A percentile compares a stretch with the other conserved stretches of the same genome.
Conservation (phyloP, 2,888 invertebrate genomes). For the Nomada hirtipes region DNA sequence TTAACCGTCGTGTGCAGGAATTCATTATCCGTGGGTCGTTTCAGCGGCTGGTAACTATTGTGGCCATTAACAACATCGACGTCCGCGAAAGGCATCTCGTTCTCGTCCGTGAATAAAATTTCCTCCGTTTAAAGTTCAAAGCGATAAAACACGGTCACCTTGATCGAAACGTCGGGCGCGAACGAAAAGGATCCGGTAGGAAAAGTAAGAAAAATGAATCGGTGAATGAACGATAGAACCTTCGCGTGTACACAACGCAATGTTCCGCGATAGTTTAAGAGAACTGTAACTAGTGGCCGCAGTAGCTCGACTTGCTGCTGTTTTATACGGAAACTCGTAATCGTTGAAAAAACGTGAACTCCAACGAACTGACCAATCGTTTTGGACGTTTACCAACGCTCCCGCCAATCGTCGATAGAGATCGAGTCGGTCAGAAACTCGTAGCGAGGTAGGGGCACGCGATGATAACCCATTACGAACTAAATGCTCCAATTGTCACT, state of each 20-base stretch:
- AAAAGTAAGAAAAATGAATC: background rate
- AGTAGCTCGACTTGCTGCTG: slow-evolving; percentile 32
- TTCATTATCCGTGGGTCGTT: slow-evolving; percentile 77
- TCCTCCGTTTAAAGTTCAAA: background rate
- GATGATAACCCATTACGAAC: slow-evolving; percentile 72
- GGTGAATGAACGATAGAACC: background rate
- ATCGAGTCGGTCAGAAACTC: slow-evolving; percentile 19
- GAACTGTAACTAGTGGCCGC: slow-evolving; percentile 43
- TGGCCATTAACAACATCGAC: slow-evolving; percentile 70
- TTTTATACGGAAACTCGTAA: slow-evolving; percentile 64
- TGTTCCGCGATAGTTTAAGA: slow-evolving; percentile 18
- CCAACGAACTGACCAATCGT: slow-evolving; percentile 62
- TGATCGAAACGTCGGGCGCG: background rate
- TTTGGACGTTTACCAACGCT: slow-evolving; percentile 26
- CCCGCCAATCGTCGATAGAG: slow-evolving; percentile 55
- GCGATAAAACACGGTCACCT: background rate
- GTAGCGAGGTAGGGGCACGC: slow-evolving; percentile 52
- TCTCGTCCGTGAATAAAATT: no score
- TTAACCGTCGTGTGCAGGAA: slow-evolving; percentile 75
- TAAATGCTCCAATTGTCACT: slow-evolving; percentile 71
- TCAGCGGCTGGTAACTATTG: slow-evolving; percentile 58
- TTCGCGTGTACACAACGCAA: background rate
- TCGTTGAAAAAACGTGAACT: slow-evolving; percentile 52
- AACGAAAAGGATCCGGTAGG: background rate
- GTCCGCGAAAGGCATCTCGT: slow-evolving; percentile 74